These are phyloP conservation scores for Thalpophila matura DNA, from an alignment of 2,888 invertebrate species.

Conservation along the genomic window DNA sequence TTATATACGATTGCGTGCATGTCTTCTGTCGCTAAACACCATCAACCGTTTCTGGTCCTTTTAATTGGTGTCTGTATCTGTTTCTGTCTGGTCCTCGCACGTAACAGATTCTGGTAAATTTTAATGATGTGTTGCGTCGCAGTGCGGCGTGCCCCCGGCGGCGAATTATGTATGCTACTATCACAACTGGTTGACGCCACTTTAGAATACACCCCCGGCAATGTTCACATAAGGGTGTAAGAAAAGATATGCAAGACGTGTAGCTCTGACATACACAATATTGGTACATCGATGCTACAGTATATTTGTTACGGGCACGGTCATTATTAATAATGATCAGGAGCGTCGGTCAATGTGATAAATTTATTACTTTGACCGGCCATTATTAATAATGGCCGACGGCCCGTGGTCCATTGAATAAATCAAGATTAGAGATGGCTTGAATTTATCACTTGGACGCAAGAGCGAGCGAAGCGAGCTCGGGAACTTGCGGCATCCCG, in stretches of 20 bases:
- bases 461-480: too few relatives aligned
- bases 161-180: conserved; percentile 59
- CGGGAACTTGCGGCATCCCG: too few relatives aligned
- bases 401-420: too few relatives aligned
- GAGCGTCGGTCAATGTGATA: too few relatives aligned
- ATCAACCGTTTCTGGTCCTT: conserved; percentile 39
- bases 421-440: too few relatives aligned
- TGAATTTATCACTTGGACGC: too few relatives aligned
- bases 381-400: too few relatives aligned
- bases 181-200: conserved; percentile 62
- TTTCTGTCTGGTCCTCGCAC: conserved; percentile 53
- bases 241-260: conserved; percentile 26
- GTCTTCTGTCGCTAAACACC: conserved; percentile 38
- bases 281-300: neutral
- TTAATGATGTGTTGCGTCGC: conserved; percentile 84
- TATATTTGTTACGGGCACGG: neutral
- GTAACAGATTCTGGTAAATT: conserved; percentile 74
- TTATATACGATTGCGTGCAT: conserved; percentile 8
- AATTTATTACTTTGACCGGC: too few relatives aligned
- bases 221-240: conserved; percentile 7
- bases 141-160: conserved; percentile 75
- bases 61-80: conserved; percentile 61
- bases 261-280: neutral
- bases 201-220: conserved; percentile 62
- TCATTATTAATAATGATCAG: too few relatives aligned